Percentiles rank a stretch among this genome's conserved stretches.
Conservation (phyloP, 2,888 invertebrate genomes). For the Ormia ochracea region DNA sequence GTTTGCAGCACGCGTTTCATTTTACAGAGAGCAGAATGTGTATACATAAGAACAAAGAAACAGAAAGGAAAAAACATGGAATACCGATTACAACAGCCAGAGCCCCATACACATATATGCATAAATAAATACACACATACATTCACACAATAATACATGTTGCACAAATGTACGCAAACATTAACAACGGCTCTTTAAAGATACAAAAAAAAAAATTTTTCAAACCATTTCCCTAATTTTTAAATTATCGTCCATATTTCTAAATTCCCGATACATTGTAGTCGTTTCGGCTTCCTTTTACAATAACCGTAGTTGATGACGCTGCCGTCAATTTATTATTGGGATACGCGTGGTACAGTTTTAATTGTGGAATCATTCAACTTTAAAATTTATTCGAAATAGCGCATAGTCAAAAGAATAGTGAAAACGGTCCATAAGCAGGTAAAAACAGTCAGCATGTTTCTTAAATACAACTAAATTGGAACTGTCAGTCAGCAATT, state of each 20-base stretch:
- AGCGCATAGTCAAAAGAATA: no score
- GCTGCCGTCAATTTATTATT: background rate
- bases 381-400: no score
- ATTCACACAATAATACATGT: no score
- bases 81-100: background rate
- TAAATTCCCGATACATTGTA: background rate
- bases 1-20: constrained; percentile 27
- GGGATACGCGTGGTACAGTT: background rate
- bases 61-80: background rate
- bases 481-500: no score
- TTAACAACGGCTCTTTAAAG: no score
- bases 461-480: no score
- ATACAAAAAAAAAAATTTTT: background rate
- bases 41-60: no score
- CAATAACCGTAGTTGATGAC: background rate
- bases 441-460: no score
- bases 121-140: no score
- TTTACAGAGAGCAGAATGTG: background rate
- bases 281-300: background rate
- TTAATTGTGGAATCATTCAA: no score
- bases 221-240: background rate
- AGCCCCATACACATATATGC: background rate
- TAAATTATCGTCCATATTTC: background rate
- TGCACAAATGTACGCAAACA: no score
- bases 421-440: no score